These are phyloP conservation scores for Rhegmatorhina hoffmannsi DNA, from an alignment of 2,113 vertebrate genomes.

Conservation along the genomic window DNA sequence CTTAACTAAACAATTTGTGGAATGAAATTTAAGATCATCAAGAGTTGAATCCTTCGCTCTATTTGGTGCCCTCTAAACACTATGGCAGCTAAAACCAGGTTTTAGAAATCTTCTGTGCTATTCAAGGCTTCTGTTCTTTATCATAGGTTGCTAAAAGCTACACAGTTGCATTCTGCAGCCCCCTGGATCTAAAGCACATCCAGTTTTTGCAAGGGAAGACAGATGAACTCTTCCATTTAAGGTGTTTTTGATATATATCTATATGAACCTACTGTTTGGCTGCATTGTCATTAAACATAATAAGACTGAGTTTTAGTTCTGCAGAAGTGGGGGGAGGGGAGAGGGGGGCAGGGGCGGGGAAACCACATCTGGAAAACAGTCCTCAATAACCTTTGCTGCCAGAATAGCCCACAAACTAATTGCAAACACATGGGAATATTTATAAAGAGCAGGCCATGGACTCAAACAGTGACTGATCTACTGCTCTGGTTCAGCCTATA, in stretches of 20 bases:
- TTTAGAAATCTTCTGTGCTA: not conserved
- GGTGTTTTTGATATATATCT: not conserved
- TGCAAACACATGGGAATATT: conserved; percentile 68
- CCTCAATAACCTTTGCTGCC: conserved; percentile 47
- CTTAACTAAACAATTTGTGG: not conserved
- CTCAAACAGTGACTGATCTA: conserved; percentile 41
- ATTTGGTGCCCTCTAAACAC: not conserved
- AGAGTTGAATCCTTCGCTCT: not conserved
- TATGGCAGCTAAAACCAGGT: not conserved
- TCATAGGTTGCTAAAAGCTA: not conserved
- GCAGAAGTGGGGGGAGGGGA: not conserved
- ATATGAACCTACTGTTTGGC: conserved; percentile 20
- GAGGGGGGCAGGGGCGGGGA: accelerated
- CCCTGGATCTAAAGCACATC: not conserved
- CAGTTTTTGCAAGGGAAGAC: not conserved
- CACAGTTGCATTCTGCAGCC: not conserved
- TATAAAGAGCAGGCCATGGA: conserved; percentile 25
- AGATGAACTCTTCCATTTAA: conserved; percentile 10
- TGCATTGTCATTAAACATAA: conserved; percentile 26
- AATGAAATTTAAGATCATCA: not conserved
- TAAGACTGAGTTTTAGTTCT: not conserved
- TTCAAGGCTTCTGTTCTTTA: not conserved
- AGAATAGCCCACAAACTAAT: conserved; percentile 53
- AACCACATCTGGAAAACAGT: conserved; percentile 20
- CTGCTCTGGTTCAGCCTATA: conserved; percentile 22